These are phyloP conservation scores for Branchipolynoe longqiensis DNA, from an alignment of 2,888 invertebrate species.

Conservation along the genomic window DNA sequence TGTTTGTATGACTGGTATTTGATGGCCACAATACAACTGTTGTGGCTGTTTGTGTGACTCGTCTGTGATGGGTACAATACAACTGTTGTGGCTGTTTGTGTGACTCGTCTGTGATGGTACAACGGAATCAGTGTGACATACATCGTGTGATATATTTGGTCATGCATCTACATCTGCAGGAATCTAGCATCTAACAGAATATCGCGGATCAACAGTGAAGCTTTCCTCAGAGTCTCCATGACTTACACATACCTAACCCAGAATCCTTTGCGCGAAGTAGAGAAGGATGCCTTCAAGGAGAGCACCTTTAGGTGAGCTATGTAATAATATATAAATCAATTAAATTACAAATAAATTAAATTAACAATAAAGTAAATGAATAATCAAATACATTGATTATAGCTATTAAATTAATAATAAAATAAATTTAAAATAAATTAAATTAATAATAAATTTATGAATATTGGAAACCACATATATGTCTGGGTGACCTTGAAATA, in stretches of 20 bases:
- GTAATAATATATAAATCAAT: background rate
- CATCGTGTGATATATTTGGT: too few species aligned
- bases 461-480: background rate
- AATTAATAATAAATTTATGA: background rate
- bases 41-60: too few species aligned
- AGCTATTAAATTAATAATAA: background rate
- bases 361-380: background rate
- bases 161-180: too few species aligned
- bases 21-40: too few species aligned
- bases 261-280: background rate
- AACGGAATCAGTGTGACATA: too few species aligned
- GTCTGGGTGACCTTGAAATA: too few species aligned
- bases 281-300: slow-evolving; percentile 20
- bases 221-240: background rate
- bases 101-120: too few species aligned
- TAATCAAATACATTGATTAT: too few species aligned
- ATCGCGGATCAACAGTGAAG: slow-evolving; percentile 3
- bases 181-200: slow-evolving; percentile 2
- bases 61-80: too few species aligned
- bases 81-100: too few species aligned
- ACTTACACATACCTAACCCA: background rate
- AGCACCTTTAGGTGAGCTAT: background rate
- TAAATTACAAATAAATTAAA: background rate
- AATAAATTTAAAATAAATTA: background rate
- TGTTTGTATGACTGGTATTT: too few species aligned